Base-by-base conservation (phyloP, 1,140 invertebrate genomes). In the Lethrus apterus region DNA sequence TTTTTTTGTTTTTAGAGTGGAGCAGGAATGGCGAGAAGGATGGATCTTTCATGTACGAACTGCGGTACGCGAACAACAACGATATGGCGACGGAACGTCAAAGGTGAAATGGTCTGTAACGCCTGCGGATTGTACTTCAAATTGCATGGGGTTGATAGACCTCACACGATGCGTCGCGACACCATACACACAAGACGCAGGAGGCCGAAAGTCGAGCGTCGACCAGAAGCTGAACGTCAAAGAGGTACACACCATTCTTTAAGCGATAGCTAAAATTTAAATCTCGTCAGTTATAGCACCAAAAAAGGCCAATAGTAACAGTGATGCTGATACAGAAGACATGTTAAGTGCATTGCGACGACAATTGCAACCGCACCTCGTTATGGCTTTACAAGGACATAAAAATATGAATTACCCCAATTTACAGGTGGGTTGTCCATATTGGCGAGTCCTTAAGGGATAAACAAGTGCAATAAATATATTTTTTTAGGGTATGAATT, bases 121-220 rank as follows among this genome's bases (percentile, higher is more conserved):
- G 91, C 91, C 15, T 95, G 91, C 65, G 91, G 91, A 1, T 75
- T 95, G 9, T 95, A 95, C 69, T 93, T 83, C 69, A 94, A 94
- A 70, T 72, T 95, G 46, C 92, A 96, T 68, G 84, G 87, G 45
- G 83, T 94, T 46, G 87, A 87, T 67, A 74, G 90, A 45, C 94
- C 94, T 4, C 78, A 91, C 50, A 88, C 92, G 18, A 97, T 98
- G 93, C 79, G 93, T 58, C 88, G 95, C 61, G 93, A 97, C 62
- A 93, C 91, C 5, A 97, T 98, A 64, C 93, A 97, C 69, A 97
- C 93, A 11, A 72, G 94, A 50, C 88, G 94, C 69, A 78, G 94
- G 56, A 83, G 93, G 62, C 90, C 90, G 2, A 83, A 56, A 77
- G 79, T 42, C 3, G 40, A 26, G 4, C 40, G 40, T 11, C 24